These are phyloP conservation scores for Drosophila anceps DNA, from an alignment of 2,888 invertebrate species.

Conservation along the genomic window DNA sequence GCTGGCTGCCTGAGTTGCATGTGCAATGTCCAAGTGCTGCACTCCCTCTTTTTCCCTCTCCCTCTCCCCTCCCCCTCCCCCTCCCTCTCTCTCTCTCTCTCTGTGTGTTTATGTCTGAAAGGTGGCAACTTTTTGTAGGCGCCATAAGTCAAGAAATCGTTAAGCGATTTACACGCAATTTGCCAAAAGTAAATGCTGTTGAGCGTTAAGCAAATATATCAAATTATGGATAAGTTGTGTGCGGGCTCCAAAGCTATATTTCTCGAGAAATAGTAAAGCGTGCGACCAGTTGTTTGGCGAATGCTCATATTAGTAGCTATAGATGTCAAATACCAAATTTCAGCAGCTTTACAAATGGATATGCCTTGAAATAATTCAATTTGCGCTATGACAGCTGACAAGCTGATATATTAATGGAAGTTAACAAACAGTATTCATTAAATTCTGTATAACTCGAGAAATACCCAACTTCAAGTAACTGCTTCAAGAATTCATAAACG, in stretches of 20 bases:
- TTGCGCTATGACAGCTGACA: not conserved
- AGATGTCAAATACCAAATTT: not conserved
- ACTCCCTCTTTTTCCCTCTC: not conserved
- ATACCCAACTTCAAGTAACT: no score
- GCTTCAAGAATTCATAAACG: no score
- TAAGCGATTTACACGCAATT: conserved; percentile 25
- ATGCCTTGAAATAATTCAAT: not conserved
- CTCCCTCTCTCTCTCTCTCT: not conserved
- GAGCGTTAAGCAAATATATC: not conserved
- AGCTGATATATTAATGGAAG: not conserved
- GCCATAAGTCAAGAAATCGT: not conserved
- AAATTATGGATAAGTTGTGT: not conserved
- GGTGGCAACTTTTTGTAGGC: not conserved
- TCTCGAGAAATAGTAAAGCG: not conserved
- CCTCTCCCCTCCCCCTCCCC: not conserved
- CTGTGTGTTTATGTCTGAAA: not conserved
- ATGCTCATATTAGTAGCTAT: not conserved
- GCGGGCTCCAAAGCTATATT: not conserved
- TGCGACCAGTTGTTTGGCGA: not conserved
- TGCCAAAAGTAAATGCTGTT: not conserved
- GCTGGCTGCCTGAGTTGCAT: conserved; percentile 71
- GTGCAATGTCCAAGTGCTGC: conserved; percentile 51
- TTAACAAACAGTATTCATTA: not conserved
- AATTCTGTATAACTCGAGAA: not conserved
- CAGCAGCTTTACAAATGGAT: no score